phyloP scores from a whole-genome alignment of 2,113 vertebrate species.

The Rana temporaria region DNA sequence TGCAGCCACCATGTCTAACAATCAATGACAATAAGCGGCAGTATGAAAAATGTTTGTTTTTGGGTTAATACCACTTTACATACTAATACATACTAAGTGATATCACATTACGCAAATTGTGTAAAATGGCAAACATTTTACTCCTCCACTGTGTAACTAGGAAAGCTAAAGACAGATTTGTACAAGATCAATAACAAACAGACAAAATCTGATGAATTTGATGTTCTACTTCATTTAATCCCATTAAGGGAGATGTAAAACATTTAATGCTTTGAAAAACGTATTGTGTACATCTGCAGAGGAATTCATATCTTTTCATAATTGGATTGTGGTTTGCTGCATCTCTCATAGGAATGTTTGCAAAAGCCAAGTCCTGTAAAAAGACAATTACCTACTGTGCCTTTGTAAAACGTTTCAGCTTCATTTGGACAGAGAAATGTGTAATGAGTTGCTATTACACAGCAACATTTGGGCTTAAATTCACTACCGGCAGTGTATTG shows the following conservation, averaged over 20 bases:
- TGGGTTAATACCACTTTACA: no score
- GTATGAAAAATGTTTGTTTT: no score
- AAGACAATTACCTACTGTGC: constrained; percentile 39
- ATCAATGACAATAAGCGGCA: no score
- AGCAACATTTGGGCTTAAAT: not conserved
- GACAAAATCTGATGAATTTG: constrained; percentile 31
- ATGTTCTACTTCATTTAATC: constrained; percentile 45
- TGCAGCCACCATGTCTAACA: no score
- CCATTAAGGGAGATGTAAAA: constrained; percentile 47
- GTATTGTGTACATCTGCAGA: constrained; percentile 24
- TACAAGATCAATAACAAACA: constrained; percentile 9
- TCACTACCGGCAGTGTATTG: not conserved
- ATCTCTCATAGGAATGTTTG: constrained; percentile 36
- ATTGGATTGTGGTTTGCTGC: constrained; percentile 47
- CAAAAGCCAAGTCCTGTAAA: constrained; percentile 20
- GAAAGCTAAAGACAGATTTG: not conserved
- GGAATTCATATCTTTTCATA: constrained; percentile 33
- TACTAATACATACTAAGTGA: no score
- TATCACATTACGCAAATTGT: no score
- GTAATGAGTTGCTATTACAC: constrained; percentile 17
- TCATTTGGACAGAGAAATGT: constrained; percentile 1
- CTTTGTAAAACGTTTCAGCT: constrained; percentile 3
- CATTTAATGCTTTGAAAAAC: constrained; percentile 21
- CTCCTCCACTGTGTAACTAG: not conserved
- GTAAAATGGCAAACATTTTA: not conserved